Percentiles rank a stretch among this genome's conserved stretches.
phyloP scores from a whole-genome alignment of 2,113 vertebrate genomes.

The Zapus hudsonius region DNA sequence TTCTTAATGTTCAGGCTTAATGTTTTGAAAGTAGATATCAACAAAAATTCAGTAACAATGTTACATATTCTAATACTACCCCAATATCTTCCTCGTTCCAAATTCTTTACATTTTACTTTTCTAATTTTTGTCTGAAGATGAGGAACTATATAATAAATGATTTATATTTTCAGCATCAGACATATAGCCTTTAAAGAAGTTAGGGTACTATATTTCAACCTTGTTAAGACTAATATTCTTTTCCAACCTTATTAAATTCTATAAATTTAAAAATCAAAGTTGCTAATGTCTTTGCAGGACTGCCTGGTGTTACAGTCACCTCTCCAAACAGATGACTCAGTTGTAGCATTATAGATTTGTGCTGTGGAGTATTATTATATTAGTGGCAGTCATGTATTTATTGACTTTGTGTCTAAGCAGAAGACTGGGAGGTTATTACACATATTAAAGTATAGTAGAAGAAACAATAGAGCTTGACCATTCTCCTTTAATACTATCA shows the following conservation, averaged over 20 bases:
- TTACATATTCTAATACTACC: not conserved
- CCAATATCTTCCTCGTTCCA: not conserved
- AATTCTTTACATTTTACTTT: not conserved
- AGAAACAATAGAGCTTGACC: constrained; percentile 62
- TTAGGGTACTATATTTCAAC: constrained; percentile 41
- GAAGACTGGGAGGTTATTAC: constrained; percentile 59
- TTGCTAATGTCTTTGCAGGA: constrained; percentile 46
- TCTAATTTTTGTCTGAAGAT: not conserved
- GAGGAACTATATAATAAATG: constrained; percentile 39
- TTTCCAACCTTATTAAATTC: constrained; percentile 64
- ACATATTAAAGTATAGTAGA: constrained; percentile 64
- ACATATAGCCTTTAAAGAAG: constrained; percentile 51
- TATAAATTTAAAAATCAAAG: constrained; percentile 67
- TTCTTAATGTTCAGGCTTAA: too few relatives aligned
- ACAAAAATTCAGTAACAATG: not conserved
- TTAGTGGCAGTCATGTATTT: constrained; percentile 71
- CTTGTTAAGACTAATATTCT: constrained; percentile 56
- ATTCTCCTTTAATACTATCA: constrained; percentile 26
- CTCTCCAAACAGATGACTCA: constrained; percentile 47
- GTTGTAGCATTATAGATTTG: constrained; percentile 60
- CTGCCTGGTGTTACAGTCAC: constrained; percentile 40
- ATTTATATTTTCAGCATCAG: constrained; percentile 53
- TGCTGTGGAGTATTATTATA: constrained; percentile 69
- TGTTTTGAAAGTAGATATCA: not conserved
- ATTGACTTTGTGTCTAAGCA: constrained; percentile 76